phyloP scores from a whole-genome alignment of 1,140 invertebrate species.

The Arion vulgaris region DNA sequence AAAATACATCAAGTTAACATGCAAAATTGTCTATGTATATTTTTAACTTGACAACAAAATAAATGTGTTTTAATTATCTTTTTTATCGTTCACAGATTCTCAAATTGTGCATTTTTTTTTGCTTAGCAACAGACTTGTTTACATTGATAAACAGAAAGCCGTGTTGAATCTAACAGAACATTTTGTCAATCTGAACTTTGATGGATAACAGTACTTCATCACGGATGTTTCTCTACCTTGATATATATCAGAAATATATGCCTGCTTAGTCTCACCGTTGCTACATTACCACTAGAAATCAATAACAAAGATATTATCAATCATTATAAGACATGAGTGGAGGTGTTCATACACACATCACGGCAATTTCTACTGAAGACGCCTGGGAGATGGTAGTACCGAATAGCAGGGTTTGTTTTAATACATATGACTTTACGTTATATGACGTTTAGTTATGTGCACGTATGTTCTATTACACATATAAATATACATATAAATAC shows the following conservation, averaged over 20 bases:
- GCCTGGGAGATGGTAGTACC: too few relatives aligned
- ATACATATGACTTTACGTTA: too few relatives aligned
- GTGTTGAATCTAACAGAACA: background rate
- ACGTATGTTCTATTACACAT: too few relatives aligned
- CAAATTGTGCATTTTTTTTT: background rate
- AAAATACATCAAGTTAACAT: too few relatives aligned
- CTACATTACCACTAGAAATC: background rate
- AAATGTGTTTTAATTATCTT: background rate
- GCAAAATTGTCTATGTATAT: too few relatives aligned
- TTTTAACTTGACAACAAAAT: background rate
- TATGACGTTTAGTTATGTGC: too few relatives aligned
- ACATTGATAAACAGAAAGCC: background rate
- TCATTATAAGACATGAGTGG: background rate
- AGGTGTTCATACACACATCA: too few relatives aligned
- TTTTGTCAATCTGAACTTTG: background rate
- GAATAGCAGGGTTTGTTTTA: too few relatives aligned
- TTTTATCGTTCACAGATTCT: background rate
- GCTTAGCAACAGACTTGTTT: background rate
- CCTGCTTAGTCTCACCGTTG: too few relatives aligned
- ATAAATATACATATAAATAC: too few relatives aligned
- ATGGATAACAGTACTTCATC: background rate
- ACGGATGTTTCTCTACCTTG: background rate
- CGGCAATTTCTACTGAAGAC: too few relatives aligned
- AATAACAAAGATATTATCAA: background rate
- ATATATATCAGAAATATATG: too few relatives aligned